Base-by-base conservation (phyloP, 1,140 invertebrate genomes). In the Cyclargus thomasi region DNA sequence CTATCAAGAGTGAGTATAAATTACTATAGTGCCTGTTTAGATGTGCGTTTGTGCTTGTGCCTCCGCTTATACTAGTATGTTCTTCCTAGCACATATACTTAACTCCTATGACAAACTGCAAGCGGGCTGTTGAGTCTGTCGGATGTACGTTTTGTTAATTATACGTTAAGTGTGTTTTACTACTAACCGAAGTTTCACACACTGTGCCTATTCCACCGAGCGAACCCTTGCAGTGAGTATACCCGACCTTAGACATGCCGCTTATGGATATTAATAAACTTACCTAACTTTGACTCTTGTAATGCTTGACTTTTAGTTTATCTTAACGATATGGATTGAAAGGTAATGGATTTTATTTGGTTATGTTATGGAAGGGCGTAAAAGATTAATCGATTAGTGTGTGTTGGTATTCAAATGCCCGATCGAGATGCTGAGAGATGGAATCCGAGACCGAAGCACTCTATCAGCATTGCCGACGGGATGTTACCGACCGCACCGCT, bases 371-470 rank as follows among this genome's bases (percentile, higher is more conserved):
- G 82, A 84, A 83, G 83, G 82, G 79, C 78, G 80, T 84, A 80
- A 80, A 86, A 80, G 72, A 85, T 75, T 68, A 71, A 70, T 72
- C 73, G 62, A 74, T 83, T 80, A 84, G 86, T 88, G 86, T 90
- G 88, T 90, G 88, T 90, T 90, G 88, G 88, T 90, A 90, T 90
- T 90, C 86, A 90, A 90, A 90, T 90, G 88, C 88, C 83, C 88
- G 88, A 90, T 88, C 83, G 86, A 85, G 85, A 88, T 90, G 85
- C 87, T 90, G 86, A 85, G 73, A 74, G 81, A 78, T 80, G 81
- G 75, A 74, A 74, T 74, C 81, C 80, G 75, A 72, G 86, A 85
- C 82, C 80, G 29, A 83, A 85, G 78, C 85, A 80, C 88, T 86
- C 88, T 90, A 90, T 90, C 86, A 86, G 88, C 86, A 88, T 81